Conservation (phyloP, 2,113 vertebrate species). For the Danionella cerebrum region DNA sequence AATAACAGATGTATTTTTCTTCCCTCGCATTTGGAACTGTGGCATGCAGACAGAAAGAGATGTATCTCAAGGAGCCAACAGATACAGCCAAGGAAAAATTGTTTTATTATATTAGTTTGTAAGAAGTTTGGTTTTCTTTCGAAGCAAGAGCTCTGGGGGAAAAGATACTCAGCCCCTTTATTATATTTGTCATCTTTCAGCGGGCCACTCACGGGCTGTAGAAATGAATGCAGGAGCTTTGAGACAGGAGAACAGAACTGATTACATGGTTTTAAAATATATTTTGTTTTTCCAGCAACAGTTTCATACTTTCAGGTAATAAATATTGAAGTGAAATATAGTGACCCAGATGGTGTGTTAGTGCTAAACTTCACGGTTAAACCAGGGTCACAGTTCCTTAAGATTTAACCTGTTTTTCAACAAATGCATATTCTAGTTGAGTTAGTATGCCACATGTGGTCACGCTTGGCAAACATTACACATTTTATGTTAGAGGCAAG, state of each 20-base stretch:
- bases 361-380: neutral
- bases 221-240: neutral
- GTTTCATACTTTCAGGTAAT: conserved; percentile 15
- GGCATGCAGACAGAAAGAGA: neutral
- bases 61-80: too few relatives aligned
- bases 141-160: neutral
- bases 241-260: neutral
- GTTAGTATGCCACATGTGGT: too few relatives aligned
- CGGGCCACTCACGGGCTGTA: neutral
- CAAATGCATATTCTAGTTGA: too few relatives aligned
- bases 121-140: neutral
- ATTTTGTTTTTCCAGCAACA: conserved; percentile 24
- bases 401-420: too few relatives aligned
- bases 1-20: neutral
- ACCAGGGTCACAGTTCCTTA: neutral
- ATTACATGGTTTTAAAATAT: conserved; percentile 23
- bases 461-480: too few relatives aligned
- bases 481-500: too few relatives aligned
- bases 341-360: neutral
- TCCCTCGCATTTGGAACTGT: neutral
- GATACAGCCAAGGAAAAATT: neutral
- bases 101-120: neutral
- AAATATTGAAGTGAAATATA: conserved; percentile 18
- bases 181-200: conserved; percentile 13
- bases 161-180: neutral